Evolutionary conservation across 2,113 vertebrate species (phyloP), one percentile per base, ranked within the genome.

Genomic region (Plecturocebus donacophilus): DNA sequence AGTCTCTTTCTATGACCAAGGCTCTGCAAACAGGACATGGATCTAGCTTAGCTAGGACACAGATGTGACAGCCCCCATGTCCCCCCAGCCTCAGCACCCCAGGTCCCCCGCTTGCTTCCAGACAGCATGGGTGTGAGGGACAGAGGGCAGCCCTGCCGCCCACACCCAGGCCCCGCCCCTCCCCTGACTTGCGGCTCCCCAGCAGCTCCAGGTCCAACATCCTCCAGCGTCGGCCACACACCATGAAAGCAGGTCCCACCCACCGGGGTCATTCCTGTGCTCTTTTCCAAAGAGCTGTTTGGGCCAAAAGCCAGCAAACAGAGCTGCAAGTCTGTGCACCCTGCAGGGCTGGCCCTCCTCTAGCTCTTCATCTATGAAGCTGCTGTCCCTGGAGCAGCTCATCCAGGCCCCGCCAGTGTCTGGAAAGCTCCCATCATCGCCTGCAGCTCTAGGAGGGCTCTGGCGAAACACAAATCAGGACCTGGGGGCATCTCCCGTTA

Each of bases 261-360:
- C 61, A 35, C 82, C 52, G 75, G 56, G 47, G 42, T 70, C 42
- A 14, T 42, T 79, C 64, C 25, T 1, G 2, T 1, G 20, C 42
- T 81, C 38, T 71, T 49, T 70, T 27, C 68, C 8, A 45, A 19
- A 71, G 81, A n/a, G 52, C 27, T 12, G 2, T 38, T 91, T 58
- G 35, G 40, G 77, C 75, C 61, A 25, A 73, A 47, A 66, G 45
- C 90, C 90, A 49, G 45, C 40, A 21, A 49, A 23, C 27, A 84
- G 30, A 35, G 19, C 0, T 0, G 25, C 20, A 56, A 19, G 38
- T 40, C 4, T 45, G 32, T 20, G 49, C 0, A 1, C n/a, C 58
- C 70, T 0, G 0, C n/a, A 6, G 7, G 52, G 49, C 86, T 87
- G 64, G 25, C 42, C 23, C 0, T 81, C 42, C 58, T 70, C 54